phyloP scores from a whole-genome alignment of 2,888 invertebrate species.

The Noctua janthina region DNA sequence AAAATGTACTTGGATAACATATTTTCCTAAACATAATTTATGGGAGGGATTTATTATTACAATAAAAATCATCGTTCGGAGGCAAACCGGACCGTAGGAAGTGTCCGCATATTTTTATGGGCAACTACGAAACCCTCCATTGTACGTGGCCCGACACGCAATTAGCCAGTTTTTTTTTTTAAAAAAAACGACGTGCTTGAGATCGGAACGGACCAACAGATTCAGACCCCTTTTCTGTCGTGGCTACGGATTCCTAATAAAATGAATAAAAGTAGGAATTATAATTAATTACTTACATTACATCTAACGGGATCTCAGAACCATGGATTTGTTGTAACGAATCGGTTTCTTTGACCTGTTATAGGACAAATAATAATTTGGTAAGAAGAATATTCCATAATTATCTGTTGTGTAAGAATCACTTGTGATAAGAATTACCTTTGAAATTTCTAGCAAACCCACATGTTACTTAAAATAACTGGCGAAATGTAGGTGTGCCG shows the following conservation, averaged over 20 bases:
- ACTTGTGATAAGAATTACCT: neutral
- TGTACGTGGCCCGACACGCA: no score
- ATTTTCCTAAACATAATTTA: no score
- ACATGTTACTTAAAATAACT: no score
- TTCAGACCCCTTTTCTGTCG: neutral
- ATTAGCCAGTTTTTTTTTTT: no score
- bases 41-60: no score
- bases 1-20: no score
- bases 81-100: no score
- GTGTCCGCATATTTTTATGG: no score
- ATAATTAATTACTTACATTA: conserved; percentile 71
- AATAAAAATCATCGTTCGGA: no score
- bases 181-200: neutral
- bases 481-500: no score
- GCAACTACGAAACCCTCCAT: no score
- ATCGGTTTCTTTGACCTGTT: conserved; percentile 81
- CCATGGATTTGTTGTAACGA: conserved; percentile 64
- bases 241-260: neutral
- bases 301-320: conserved; percentile 64
- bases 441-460: neutral
- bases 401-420: neutral
- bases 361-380: conserved; percentile 14
- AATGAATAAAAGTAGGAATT: neutral
- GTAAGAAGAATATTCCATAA: neutral
- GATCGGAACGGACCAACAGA: neutral